A percentile compares a stretch with the other conserved stretches of the same genome.
Conservation (phyloP, 2,113 vertebrate species). For the Puntigrus tetrazona region DNA sequence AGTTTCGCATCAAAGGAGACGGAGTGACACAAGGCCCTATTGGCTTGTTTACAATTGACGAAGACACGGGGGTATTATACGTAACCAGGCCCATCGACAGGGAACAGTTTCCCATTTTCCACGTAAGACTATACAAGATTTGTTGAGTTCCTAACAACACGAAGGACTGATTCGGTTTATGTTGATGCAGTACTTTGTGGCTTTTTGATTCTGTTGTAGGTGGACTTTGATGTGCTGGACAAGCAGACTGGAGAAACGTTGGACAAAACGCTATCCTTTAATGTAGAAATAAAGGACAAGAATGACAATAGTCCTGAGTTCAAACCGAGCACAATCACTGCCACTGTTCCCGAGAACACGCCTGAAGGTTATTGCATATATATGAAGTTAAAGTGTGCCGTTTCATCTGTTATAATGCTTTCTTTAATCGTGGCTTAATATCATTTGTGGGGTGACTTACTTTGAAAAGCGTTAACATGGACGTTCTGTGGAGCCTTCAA, state of each 20-base stretch:
- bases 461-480: not conserved
- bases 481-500: not conserved
- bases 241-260: accelerated
- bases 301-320: slow-evolving; percentile 82
- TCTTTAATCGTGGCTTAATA: not conserved
- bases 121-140: slow-evolving; percentile 66
- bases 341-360: slow-evolving; percentile 63
- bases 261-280: slow-evolving; percentile 77
- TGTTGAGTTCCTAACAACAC: not conserved
- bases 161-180: not conserved
- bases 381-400: not conserved
- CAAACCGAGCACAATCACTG: not conserved
- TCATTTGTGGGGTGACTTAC: not conserved
- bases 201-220: slow-evolving; percentile 60
- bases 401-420: not conserved
- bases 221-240: slow-evolving; percentile 72
- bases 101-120: slow-evolving; percentile 64
- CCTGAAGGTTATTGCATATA: slow-evolving; percentile 47
- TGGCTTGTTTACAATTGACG: slow-evolving; percentile 72
- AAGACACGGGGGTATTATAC: slow-evolving; percentile 59
- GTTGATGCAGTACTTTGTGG: not conserved
- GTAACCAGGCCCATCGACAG: slow-evolving; percentile 71
- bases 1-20: slow-evolving; percentile 73
- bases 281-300: slow-evolving; percentile 74
- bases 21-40: slow-evolving; percentile 70